A percentile compares a stretch with the other conserved stretches of the same genome.
Evolutionary conservation across 2,888 invertebrate species (phyloP).

Genomic region (Augochlorella aurata): DNA sequence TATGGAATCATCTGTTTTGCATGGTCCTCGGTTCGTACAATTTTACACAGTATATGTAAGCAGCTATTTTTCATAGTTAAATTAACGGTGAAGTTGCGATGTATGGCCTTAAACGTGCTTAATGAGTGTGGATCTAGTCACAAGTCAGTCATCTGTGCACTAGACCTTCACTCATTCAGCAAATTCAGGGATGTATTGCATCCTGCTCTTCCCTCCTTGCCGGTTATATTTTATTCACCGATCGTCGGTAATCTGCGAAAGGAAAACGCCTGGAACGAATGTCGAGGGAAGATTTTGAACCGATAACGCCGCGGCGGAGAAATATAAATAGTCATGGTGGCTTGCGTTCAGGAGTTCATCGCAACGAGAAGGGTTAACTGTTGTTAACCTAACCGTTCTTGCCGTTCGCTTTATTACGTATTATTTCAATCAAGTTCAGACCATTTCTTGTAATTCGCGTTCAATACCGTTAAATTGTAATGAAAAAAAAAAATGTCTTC

Average conservation of each 20-base stretch:
- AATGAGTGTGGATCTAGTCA: slow-evolving; percentile 97
- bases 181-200: slow-evolving; percentile 71
- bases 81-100: slow-evolving; percentile 28
- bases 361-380: slow-evolving; percentile 73
- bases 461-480: slow-evolving; percentile 32
- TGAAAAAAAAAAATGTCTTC: background rate
- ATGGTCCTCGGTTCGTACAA: background rate
- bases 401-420: slow-evolving; percentile 70
- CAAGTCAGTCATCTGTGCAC: slow-evolving; percentile 85
- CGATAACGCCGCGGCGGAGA: slow-evolving; percentile 13
- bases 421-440: slow-evolving; percentile 70
- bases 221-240: background rate
- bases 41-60: background rate
- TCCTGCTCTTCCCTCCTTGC: slow-evolving; percentile 20
- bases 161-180: slow-evolving; percentile 89
- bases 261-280: background rate
- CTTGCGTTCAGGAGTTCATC: slow-evolving; percentile 30
- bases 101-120: slow-evolving; percentile 82
- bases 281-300: slow-evolving; percentile 14
- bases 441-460: slow-evolving; percentile 46
- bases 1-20: slow-evolving; percentile 83
- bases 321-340: slow-evolving; percentile 24
- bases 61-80: background rate
- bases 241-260: background rate
- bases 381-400: slow-evolving; percentile 73